These are phyloP conservation scores for Polypedilum vanderplanki DNA, from an alignment of 1,140 invertebrate genomes.

Conservation along the genomic window DNA sequence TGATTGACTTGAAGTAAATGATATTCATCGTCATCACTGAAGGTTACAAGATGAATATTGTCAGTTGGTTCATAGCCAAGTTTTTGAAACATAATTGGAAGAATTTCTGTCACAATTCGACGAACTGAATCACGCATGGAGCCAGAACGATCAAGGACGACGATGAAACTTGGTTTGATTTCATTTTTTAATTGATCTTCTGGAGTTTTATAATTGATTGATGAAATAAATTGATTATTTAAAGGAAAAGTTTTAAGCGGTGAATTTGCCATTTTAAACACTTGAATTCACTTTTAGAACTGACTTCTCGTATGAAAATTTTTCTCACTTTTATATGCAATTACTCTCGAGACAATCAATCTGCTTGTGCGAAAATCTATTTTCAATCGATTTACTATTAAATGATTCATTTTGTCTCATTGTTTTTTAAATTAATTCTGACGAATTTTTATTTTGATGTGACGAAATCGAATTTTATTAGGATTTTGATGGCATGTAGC, in stretches of 20 bases:
- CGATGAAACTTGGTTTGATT: not conserved
- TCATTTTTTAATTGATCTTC: not conserved
- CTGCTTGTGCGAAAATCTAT: too few relatives aligned
- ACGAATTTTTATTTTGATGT: too few relatives aligned
- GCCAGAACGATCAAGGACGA: not conserved
- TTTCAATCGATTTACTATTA: too few relatives aligned
- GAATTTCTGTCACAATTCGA: constrained; percentile 3
- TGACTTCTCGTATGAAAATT: too few relatives aligned
- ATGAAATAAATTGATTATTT: not conserved
- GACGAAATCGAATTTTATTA: too few relatives aligned
- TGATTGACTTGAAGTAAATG: not conserved
- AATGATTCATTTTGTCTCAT: too few relatives aligned
- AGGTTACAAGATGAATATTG: not conserved
- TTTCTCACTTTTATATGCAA: too few relatives aligned
- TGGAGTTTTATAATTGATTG: not conserved
- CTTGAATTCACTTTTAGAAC: not conserved
- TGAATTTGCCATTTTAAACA: not conserved
- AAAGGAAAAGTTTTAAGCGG: not conserved
- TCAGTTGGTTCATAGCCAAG: not conserved
- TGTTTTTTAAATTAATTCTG: too few relatives aligned
- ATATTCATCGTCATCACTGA: not conserved
- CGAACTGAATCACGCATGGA: not conserved
- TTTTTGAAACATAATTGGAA: not conserved
- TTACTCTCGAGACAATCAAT: too few relatives aligned
- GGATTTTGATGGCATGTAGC: too few relatives aligned